Base-by-base conservation (phyloP, 2,888 invertebrate species). In the Heliconius cydno region DNA sequence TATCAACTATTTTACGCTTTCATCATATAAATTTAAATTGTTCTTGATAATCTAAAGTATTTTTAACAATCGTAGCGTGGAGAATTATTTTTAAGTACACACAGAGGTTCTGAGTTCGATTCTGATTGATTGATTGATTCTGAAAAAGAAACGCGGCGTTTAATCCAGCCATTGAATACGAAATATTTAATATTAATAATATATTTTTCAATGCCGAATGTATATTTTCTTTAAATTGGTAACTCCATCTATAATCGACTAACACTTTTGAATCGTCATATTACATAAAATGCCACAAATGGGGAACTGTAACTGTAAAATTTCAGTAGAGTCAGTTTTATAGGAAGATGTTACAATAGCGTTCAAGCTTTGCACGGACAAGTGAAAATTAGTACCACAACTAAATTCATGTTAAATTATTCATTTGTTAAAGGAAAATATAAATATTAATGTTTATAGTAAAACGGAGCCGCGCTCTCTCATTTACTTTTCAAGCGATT, bases 1-100 rank as follows among this genome's bases (percentile, higher is more conserved):
- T 68, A 68, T 68, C 38, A 68, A 38, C 67, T 38, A 38, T 68
- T 68, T 68, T 22, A 68, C 67, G 67, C 67, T 68, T 38, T 68
- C n/a, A 68, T 68, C 68, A 41, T 41, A 68, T 68, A 41, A n/a
- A n/a, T 68, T 68, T 13, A 68, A 41, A 68, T 68, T n/a, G 10
- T 28, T 28, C 28, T 28, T 28, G 28, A 28, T 28, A 28, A 28
- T 28, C 28, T 28, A 28, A 1, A 28, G n/a, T n/a, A 38, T n/a
- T 68, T 25, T 13, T 28, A 10, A 57, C 25, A 13, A 13, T 65
- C 15, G 15, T 65, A 25, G 6, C 22, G 13, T 65, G 25, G 63
- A 13, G 5, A 28, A 15, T 22, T 22, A 22, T 10, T n/a, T 0
- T 57, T 0, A 22, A 19, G 57, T 22, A 22, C 22, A 52, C 57